Percentiles rank a stretch among this genome's conserved stretches.
Evolutionary conservation across 2,888 invertebrate genomes (phyloP).

Genomic region (Pachliopta kotzebuea): DNA sequence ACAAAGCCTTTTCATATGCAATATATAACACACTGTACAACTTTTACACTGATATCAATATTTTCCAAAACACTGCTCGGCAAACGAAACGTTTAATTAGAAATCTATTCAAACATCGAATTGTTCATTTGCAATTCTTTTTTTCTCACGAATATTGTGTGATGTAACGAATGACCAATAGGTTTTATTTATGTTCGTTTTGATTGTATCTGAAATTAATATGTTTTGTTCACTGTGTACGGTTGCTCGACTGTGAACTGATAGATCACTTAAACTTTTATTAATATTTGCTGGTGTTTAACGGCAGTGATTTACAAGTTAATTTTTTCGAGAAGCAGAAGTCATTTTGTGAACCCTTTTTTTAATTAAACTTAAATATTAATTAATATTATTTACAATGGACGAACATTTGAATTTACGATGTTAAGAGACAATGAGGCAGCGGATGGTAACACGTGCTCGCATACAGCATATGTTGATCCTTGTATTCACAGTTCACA

Average conservation of each 20-base stretch:
- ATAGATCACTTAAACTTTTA: neutral
- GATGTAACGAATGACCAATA: conserved; percentile 20
- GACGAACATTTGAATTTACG: too few species aligned
- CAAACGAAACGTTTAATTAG: conserved; percentile 22
- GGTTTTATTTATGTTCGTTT: neutral
- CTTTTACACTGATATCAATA: conserved; percentile 11
- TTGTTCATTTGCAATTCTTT: conserved; percentile 7
- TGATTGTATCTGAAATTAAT: conserved; percentile 1
- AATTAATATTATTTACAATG: too few species aligned
- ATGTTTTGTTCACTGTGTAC: neutral
- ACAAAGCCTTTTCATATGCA: conserved; percentile 9
- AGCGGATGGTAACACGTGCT: too few species aligned
- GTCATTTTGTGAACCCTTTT: too few species aligned
- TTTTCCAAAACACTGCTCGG: conserved; percentile 1
- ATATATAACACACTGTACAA: neutral
- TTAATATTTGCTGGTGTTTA: too few species aligned
- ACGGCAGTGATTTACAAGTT: too few species aligned
- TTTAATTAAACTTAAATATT: too few species aligned
- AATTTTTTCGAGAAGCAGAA: too few species aligned
- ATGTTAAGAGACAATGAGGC: too few species aligned
- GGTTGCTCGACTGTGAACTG: neutral
- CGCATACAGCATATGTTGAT: too few species aligned
- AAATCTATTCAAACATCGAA: conserved; percentile 18
- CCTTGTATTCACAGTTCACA: too few species aligned
- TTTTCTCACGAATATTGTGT: conserved; percentile 3